These are phyloP conservation scores for Alectoris magna DNA, from an alignment of 2,797 vertebrate genomes.

Conservation along the genomic window DNA sequence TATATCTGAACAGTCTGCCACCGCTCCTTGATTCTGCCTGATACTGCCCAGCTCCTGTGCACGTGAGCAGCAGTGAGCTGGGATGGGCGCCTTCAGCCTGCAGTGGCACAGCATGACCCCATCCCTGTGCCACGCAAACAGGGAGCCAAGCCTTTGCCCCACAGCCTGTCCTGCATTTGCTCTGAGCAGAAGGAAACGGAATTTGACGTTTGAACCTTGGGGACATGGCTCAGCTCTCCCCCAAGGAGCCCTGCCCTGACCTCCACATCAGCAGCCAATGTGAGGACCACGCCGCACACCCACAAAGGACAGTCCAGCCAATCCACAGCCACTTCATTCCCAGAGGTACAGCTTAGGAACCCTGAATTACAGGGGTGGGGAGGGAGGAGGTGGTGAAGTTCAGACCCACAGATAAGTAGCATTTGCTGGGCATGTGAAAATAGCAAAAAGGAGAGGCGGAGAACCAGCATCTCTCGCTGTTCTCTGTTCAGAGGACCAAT, in stretches of 20 bases:
- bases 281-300: accelerated
- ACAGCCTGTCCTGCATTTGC: neutral
- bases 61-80: neutral
- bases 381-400: neutral
- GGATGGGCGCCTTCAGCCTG: neutral
- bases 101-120: neutral
- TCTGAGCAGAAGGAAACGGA: neutral
- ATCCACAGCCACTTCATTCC: accelerated
- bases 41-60: neutral
- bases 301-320: too few species aligned
- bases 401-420: neutral
- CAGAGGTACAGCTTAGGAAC: neutral
- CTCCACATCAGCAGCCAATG: neutral
- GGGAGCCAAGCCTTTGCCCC: accelerated
- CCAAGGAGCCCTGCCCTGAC: accelerated
- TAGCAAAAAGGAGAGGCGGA: neutral
- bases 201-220: neutral
- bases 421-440: neutral
- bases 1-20: neutral
- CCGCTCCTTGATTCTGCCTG: neutral
- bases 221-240: neutral
- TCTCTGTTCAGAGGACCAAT: neutral
- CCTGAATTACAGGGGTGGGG: neutral
- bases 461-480: neutral
- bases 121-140: accelerated